Conservation (phyloP, 2,888 invertebrate genomes). For the Mamestra brassicae region DNA sequence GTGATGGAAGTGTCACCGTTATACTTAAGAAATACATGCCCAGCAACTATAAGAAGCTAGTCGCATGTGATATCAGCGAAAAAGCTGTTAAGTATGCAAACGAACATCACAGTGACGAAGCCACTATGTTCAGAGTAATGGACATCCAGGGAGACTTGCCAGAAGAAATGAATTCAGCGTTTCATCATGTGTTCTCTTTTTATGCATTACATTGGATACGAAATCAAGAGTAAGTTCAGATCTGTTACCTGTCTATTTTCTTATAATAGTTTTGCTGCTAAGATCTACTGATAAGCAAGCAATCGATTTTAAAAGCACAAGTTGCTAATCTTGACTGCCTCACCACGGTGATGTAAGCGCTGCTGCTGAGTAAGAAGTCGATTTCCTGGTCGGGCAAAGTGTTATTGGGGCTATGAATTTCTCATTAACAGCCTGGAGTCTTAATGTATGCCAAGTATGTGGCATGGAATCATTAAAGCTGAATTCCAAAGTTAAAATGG, state of each 20-base stretch:
- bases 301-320: neutral
- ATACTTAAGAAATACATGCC: constrained; percentile 91
- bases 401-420: neutral
- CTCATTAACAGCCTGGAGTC: no score
- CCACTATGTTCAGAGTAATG: constrained; percentile 62
- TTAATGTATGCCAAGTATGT: no score
- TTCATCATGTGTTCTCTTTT: constrained; percentile 66
- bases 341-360: no score
- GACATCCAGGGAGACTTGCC: constrained; percentile 62
- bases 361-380: neutral
- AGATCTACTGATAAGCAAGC: neutral
- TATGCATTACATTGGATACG: constrained; percentile 63
- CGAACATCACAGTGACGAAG: constrained; percentile 83
- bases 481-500: no score
- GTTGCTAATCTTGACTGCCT: neutral
- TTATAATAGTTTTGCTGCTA: neutral
- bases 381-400: neutral
- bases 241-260: neutral
- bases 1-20: constrained; percentile 92
- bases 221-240: constrained; percentile 60
- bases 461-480: no score
- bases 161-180: constrained; percentile 54
- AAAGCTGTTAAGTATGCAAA: constrained; percentile 93
- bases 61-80: constrained; percentile 93
- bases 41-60: constrained; percentile 82